Percentiles rank a stretch among this genome's conserved stretches.
Conservation (phyloP, 2,113 vertebrate genomes). For the Gopherus flavomarginatus region DNA sequence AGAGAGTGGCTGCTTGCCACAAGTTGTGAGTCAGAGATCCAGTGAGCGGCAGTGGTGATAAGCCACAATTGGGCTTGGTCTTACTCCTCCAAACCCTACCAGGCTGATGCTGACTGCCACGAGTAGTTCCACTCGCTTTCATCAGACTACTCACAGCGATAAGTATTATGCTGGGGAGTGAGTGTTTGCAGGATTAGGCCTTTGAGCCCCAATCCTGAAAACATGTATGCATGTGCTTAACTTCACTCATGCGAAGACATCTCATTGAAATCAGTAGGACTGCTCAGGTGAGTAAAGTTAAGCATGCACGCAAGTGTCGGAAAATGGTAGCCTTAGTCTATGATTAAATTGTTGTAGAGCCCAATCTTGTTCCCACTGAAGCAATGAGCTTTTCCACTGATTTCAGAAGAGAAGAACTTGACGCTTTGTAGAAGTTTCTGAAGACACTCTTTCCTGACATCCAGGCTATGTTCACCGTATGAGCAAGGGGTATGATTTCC, state of each 20-base stretch:
- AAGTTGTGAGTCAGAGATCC: neutral
- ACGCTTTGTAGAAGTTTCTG: slow-evolving; percentile 2
- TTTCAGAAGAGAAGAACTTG: slow-evolving; percentile 20
- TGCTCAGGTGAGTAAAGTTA: slow-evolving; percentile 54
- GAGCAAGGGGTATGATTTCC: neutral
- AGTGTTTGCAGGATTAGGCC: neutral
- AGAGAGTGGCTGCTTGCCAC: neutral
- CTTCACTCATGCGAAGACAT: slow-evolving; percentile 25
- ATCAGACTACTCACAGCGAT: neutral
- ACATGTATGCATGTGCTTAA: neutral
- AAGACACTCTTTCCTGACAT: slow-evolving; percentile 3
- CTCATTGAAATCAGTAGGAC: slow-evolving; percentile 20
- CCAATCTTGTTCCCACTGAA: slow-evolving; percentile 26
- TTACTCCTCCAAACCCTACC: neutral
- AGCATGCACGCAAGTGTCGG: neutral
- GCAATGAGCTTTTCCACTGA: slow-evolving; percentile 23
- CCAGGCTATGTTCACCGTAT: neutral
- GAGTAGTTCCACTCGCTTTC: neutral
- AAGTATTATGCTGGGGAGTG: neutral
- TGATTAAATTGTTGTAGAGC: neutral
- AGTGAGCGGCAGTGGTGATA: neutral
- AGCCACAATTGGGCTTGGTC: neutral
- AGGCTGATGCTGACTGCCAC: neutral
- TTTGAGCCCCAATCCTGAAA: neutral
- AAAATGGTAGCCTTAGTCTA: slow-evolving; percentile 64